Evolutionary conservation across 2,888 invertebrate species (phyloP).

Genomic region (Troilus luridus): DNA sequence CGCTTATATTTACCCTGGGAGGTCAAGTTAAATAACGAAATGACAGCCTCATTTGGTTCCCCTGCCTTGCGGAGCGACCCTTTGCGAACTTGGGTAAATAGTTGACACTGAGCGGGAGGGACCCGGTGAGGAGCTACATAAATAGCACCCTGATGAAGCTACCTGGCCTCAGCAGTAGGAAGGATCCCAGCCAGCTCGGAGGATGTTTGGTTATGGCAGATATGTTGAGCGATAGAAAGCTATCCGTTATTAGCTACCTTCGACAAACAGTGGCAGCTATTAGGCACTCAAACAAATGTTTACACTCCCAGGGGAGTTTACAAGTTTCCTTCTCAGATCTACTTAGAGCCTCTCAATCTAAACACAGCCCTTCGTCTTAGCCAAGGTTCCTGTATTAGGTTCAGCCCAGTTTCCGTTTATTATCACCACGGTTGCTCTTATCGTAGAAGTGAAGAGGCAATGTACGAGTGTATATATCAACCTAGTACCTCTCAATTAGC

Average conservation of each 20-base stretch:
- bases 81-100: neutral
- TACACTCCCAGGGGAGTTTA: slow-evolving; percentile 8
- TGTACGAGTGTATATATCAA: neutral
- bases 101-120: neutral
- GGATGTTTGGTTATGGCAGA: slow-evolving; percentile 1
- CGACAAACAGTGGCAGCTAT: slow-evolving; percentile 9
- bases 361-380: neutral
- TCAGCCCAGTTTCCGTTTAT: neutral
- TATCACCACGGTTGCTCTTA: neutral
- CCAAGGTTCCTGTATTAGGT: neutral
- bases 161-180: neutral
- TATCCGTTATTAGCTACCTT: slow-evolving; percentile 19
- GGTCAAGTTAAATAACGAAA: no score
- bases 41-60: neutral
- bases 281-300: slow-evolving; percentile 27
- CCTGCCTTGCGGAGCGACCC: no score
- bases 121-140: neutral
- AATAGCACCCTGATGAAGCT: neutral
- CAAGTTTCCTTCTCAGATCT: slow-evolving; percentile 25
- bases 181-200: neutral
- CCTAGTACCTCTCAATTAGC: neutral
- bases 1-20: no score
- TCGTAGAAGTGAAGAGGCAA: neutral
- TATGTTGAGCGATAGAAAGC: slow-evolving; percentile 23
- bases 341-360: neutral